Percentiles rank a stretch among this genome's conserved stretches.
These are phyloP conservation scores for Albula glossodonta DNA, from an alignment of 2,113 vertebrate genomes.

Conservation along the genomic window DNA sequence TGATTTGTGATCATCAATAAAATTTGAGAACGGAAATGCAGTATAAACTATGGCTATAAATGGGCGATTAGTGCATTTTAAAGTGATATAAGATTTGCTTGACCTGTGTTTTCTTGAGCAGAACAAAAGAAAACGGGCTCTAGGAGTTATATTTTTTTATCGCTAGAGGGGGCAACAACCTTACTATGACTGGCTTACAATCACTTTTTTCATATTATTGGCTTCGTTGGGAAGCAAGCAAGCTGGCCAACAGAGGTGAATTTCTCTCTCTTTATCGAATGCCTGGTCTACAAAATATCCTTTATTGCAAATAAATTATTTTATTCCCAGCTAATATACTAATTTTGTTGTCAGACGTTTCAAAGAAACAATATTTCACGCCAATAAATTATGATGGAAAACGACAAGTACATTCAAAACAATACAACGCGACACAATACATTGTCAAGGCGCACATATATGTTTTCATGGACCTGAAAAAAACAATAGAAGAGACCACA, in stretches of 20 bases:
- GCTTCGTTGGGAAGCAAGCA: constrained; percentile 35
- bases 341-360: not conserved
- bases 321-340: not conserved
- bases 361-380: not conserved
- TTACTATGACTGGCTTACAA: constrained; percentile 28
- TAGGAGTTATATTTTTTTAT: constrained; percentile 46
- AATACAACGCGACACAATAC: not conserved
- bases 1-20: not conserved
- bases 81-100: not conserved
- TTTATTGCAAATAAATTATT: not conserved
- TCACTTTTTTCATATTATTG: constrained; percentile 28
- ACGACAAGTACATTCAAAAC: not conserved
- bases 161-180: constrained; percentile 75
- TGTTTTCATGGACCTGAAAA: not conserved
- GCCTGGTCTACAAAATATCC: not conserved
- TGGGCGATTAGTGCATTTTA: not conserved
- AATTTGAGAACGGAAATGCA: not conserved
- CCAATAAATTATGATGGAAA: not conserved
- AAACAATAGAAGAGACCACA: not conserved
- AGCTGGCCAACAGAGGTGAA: constrained; percentile 17
- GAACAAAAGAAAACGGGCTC: constrained; percentile 59
- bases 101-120: constrained; percentile 27
- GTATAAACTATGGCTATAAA: not conserved
- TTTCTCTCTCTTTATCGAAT: not conserved
- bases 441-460: not conserved